These are phyloP conservation scores for Merodon equestris DNA, from an alignment of 2,888 invertebrate genomes.

Conservation along the genomic window DNA sequence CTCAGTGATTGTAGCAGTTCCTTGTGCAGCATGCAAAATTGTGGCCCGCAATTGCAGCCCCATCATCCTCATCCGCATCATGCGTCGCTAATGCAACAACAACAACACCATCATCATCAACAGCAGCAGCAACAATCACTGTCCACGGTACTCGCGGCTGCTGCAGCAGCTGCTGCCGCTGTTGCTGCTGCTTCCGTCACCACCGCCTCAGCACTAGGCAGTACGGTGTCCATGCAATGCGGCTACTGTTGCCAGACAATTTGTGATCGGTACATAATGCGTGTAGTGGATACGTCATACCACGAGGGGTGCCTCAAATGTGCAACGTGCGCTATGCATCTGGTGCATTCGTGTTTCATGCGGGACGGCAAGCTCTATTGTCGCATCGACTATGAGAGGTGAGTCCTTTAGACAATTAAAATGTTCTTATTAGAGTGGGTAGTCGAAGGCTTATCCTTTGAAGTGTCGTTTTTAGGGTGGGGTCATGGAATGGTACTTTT, in stretches of 20 bases:
- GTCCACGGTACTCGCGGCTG: slow-evolving; percentile 62
- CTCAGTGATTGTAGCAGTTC: slow-evolving; percentile 67
- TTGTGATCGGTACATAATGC: slow-evolving; percentile 87
- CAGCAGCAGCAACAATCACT: slow-evolving; percentile 59
- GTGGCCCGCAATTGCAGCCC: slow-evolving; percentile 70
- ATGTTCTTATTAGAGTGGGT: background rate
- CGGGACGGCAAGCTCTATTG: slow-evolving; percentile 88
- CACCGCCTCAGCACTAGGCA: slow-evolving; percentile 43
- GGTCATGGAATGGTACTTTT: too few relatives aligned
- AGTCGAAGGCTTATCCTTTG: too few relatives aligned
- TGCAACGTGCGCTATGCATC: slow-evolving; percentile 84
- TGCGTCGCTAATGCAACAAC: slow-evolving; percentile 49
- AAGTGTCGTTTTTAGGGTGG: too few relatives aligned
- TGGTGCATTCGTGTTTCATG: slow-evolving; percentile 87
- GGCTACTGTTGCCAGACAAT: slow-evolving; percentile 86
- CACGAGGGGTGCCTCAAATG: slow-evolving; percentile 89
- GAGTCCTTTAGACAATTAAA: slow-evolving; percentile 71
- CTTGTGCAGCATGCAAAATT: slow-evolving; percentile 66
- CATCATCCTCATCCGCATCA: slow-evolving; percentile 59
- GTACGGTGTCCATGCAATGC: slow-evolving; percentile 79
- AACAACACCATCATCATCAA: slow-evolving; percentile 20
- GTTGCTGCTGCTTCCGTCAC: slow-evolving; percentile 58
- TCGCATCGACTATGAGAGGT: slow-evolving; percentile 89
- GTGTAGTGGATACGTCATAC: slow-evolving; percentile 86
- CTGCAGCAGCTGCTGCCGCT: slow-evolving; percentile 58